Evolutionary conservation across 2,113 vertebrate species (phyloP), one percentile per base, ranked within the genome.

Genomic region (Eudyptes chrysolophus): DNA sequence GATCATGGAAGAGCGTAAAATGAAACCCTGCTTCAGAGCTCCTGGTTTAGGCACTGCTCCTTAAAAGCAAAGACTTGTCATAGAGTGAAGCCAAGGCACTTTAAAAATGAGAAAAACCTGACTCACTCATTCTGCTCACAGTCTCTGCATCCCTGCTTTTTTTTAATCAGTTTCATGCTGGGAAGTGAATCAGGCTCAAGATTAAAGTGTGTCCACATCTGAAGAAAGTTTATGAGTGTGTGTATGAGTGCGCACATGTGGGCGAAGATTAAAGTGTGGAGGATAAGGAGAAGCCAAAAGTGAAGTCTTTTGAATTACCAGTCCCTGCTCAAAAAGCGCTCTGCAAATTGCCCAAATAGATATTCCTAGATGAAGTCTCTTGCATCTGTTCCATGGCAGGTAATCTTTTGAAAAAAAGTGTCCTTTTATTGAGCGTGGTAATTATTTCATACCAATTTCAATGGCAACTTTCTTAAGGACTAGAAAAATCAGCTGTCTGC

Each of bases 191-290:
- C 88, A 80, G 54, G 48, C 30, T 46, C 42, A 70, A 89, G 71
- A 89, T 52, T 84, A 86, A 97, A 94, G 29, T 0, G 0, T 1
- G 3, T 78, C 38, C 68, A 92, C 14, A 62, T 90, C 83, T 92
- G 17, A 88, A 57, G 51, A 30, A 89, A 51, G 17, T 92, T 92
- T 92, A 70, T 72, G 49, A 51, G 8, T 42, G 20, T 14, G 32
- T 29, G n/a, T 32, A 69, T 55, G 32, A 88, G 32, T 0, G 0
- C 2, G 9, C 0, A 2, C 13, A 22, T 68, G 29, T 65, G 40
- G 81, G 34, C 1, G 4, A 94, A 84, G n/a, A 90, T 52, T 91
- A 90, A 90, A 86, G 32, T 0, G 0, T 79, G 69, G 92, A 92
- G 38, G 61, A 82, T 65, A 87, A 85, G 30, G n/a, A 87, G 61